phyloP scores from a whole-genome alignment of 2,888 invertebrate genomes.

The Melinaea menophilus region DNA sequence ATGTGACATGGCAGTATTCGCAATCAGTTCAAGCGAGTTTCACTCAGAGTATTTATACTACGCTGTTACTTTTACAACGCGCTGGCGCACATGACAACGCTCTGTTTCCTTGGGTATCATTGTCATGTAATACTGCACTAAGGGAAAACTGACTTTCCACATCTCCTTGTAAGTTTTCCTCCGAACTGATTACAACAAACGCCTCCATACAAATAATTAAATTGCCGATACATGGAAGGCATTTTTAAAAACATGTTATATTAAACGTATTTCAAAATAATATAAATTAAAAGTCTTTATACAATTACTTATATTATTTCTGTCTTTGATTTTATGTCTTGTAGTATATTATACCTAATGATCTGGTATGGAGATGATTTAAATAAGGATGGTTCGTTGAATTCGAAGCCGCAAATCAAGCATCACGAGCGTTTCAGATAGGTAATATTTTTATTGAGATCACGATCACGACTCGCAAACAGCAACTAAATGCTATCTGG shows the following conservation, averaged over 20 bases:
- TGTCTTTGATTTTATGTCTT: not conserved
- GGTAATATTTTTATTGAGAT: slow-evolving; percentile 25
- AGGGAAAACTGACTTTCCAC: slow-evolving; percentile 70
- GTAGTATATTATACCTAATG: too few relatives aligned
- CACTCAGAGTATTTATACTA: slow-evolving; percentile 75
- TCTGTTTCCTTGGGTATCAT: slow-evolving; percentile 74
- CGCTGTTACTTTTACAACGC: slow-evolving; percentile 77
- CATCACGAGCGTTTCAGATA: slow-evolving; percentile 24
- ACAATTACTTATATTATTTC: not conserved
- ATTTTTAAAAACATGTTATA: not conserved
- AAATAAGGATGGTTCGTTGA: slow-evolving; percentile 17
- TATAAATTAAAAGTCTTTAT: not conserved
- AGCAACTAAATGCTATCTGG: slow-evolving; percentile 16
- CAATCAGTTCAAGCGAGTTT: slow-evolving; percentile 75
- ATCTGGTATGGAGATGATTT: not conserved
- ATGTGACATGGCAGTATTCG: slow-evolving; percentile 60
- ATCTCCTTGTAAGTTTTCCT: slow-evolving; percentile 31
- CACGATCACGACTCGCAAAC: slow-evolving; percentile 25
- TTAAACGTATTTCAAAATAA: not conserved
- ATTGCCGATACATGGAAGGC: too few relatives aligned
- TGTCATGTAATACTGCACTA: slow-evolving; percentile 55
- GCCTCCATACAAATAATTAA: too few relatives aligned
- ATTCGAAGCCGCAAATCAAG: slow-evolving; percentile 18
- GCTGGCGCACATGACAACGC: slow-evolving; percentile 74
- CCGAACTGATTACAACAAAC: too few relatives aligned